These are phyloP conservation scores for Galago senegalensis DNA, from an alignment of 2,797 vertebrate species.

Conservation along the genomic window DNA sequence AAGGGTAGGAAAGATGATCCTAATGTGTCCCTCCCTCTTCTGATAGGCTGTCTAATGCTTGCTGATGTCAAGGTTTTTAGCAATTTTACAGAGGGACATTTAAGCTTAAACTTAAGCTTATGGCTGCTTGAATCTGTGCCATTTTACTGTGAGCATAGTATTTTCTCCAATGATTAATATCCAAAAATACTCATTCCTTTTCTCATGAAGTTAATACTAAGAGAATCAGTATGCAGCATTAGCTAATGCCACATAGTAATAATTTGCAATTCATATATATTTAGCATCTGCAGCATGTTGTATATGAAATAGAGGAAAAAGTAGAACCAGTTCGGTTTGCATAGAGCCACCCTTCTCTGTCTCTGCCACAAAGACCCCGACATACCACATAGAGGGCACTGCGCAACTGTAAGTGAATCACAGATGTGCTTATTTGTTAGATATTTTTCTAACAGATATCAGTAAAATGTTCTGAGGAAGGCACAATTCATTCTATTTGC, in stretches of 20 bases:
- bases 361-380: too few species aligned
- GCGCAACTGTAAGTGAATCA: not conserved
- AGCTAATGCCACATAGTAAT: not conserved
- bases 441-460: not conserved
- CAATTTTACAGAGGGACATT: not conserved
- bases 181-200: not conserved
- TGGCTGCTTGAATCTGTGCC: not conserved
- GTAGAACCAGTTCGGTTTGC: not conserved
- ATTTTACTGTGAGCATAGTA: accelerated
- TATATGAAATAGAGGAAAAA: not conserved
- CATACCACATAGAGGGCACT: not conserved
- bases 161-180: not conserved
- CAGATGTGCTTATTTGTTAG: not conserved
- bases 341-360: not conserved
- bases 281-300: not conserved
- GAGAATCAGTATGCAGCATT: not conserved
- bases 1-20: not conserved
- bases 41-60: too few species aligned
- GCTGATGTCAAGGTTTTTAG: not conserved
- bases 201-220: not conserved
- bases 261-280: not conserved
- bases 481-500: not conserved
- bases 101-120: not conserved
- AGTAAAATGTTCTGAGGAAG: not conserved
- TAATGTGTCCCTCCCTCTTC: not conserved